Evolutionary conservation across 2,888 invertebrate genomes (phyloP).

Genomic region (Noctua comes): DNA sequence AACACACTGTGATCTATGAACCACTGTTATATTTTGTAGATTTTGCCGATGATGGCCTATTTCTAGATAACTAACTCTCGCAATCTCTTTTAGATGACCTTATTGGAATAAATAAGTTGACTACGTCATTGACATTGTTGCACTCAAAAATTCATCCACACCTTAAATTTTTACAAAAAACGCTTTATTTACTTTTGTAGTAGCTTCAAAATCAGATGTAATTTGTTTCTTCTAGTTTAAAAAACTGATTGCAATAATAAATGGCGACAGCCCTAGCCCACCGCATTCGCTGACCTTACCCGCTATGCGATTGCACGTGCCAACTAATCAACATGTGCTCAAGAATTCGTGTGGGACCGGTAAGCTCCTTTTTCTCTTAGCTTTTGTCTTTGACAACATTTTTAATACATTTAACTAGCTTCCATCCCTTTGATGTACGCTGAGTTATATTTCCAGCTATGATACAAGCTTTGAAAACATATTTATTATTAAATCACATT

Average conservation of each 20-base stretch:
- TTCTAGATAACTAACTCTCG: not conserved
- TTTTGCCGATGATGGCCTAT: not conserved
- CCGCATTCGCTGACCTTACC: constrained; percentile 69
- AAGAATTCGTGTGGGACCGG: constrained; percentile 63
- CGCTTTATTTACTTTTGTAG: not conserved
- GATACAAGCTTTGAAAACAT: constrained; percentile 23
- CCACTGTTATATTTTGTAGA: not conserved
- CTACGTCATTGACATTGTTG: not conserved
- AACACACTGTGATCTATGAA: not conserved
- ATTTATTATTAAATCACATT: constrained; percentile 37
- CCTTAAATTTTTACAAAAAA: not conserved
- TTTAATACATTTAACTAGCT: constrained; percentile 60
- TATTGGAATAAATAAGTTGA: not conserved
- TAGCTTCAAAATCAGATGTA: not conserved
- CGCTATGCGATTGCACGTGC: constrained; percentile 69
- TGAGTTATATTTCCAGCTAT: constrained; percentile 21
- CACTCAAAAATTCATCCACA: not conserved
- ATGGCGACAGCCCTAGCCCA: constrained; percentile 31
- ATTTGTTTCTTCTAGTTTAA: not conserved
- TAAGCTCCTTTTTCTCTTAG: constrained; percentile 50
- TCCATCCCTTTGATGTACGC: constrained; percentile 48
- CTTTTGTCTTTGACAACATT: constrained; percentile 60
- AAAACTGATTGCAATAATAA: not conserved
- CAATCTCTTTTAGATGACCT: not conserved
- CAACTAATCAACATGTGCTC: constrained; percentile 71